Base-by-base conservation (phyloP, 2,113 vertebrate genomes). In the Pimephales promelas region DNA sequence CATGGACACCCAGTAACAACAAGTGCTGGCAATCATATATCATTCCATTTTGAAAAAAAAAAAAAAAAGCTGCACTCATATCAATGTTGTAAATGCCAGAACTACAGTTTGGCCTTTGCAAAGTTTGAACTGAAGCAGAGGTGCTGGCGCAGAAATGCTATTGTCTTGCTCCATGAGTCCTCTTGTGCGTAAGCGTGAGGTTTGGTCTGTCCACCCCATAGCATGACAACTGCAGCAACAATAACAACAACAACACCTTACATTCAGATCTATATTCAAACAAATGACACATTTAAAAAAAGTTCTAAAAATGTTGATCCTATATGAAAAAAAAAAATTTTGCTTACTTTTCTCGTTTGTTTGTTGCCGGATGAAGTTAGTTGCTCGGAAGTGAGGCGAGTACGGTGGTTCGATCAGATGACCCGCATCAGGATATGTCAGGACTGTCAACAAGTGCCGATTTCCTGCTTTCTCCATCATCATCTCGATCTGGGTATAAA, bases 381-480 rank as follows among this genome's bases (percentile, higher is more conserved):
- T 85, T 2, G 88, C 84, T 68, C 91, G 87, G 82, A 90, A 83
- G 85, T 93, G 94, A 40, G 94, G 93, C 0, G 89, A 83, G 90
- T 89, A 94, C 0, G 94, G 94, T 0, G 92, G 92, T 83, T 95
- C 94, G 1, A 94, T 95, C 59, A 94, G 89, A 62, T 94, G 94
- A 79, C 94, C 94, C 0, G 94, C 3, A 0, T 16, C 85, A 4
- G 90, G 91, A 74, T 94, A 95, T 0, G 52, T 57, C 2, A 92
- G 5, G 9, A 28, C 34, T 64, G 90, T 90, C 83, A 95, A 70
- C 82, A 94, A 90, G 82, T 93, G 91, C 0, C 54, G 81, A 10
- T 94, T 95, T 2, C 92, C 93, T 0, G 87, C 90, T 5, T 74
- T 75, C 6, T 57, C 70, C 92, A 94, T 91, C 78, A 87, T 87